Base-by-base conservation (phyloP, 1,140 invertebrate genomes). In the Varroa destructor region DNA sequence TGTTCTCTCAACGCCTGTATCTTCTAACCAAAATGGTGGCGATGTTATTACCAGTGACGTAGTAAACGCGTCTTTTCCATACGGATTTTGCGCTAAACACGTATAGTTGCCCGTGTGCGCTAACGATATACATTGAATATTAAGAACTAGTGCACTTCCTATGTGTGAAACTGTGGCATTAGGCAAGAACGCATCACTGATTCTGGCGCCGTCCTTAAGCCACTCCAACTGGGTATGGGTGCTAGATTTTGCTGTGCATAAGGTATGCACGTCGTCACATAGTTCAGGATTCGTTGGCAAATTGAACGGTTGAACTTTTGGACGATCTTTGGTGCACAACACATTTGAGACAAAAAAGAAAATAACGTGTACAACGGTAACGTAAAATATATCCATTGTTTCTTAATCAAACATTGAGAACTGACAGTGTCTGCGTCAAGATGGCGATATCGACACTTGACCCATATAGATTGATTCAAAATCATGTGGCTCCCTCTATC, bases 31-130 rank as follows among this genome's bases (percentile, higher is more conserved):
- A 40, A 43, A 67, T 10, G 61, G 61, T 14, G 61, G 12, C 46
- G 61, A 43, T 12, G 14, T 43, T 36, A 46, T 46, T 3, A 67
- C 61, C 37, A 67, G 46, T 3, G 61, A 40, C 8, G 61, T 37
- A 12, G 61, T 67, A 46, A 67, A 67, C 5, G 40, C 46, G 36
- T 67, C 61, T 40, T 40, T 40, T 8, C 61, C 61, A 5, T 40
- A 67, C 14, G 61, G 61, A 67, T 46, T 67, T 40, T 46, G 14
- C 14, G 61, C 61, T 14, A 40, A 40, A 40, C 61, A 67, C 12
- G 61, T 67, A 37, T 67, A 67, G 61, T 67, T 67, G 40, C 61
- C 61, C 14, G 61, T 40, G 36, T 67, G 61, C 40, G 61, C 40
- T 46, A 43, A 40, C 40, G 61, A 43, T 67, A 43, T 40, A 67